Percentiles rank a stretch among this genome's conserved stretches.
Evolutionary conservation across 2,797 vertebrate species (phyloP).

Genomic region (Pempheris klunzingeri): DNA sequence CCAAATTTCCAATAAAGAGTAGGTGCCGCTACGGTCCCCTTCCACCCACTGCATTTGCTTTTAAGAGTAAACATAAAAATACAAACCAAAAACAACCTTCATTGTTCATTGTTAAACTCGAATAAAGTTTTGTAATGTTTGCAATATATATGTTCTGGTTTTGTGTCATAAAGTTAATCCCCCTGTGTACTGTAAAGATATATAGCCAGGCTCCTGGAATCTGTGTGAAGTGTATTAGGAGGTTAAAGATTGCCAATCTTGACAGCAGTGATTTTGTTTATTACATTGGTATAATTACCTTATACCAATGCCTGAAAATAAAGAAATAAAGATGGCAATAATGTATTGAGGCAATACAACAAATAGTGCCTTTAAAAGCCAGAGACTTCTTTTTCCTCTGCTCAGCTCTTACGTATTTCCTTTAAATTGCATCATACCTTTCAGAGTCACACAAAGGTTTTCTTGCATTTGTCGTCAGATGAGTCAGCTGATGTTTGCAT

Average conservation of each 20-base stretch:
- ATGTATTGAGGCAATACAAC: conserved; percentile 2
- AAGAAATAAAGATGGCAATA: conserved; percentile 21
- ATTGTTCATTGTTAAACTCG: not conserved
- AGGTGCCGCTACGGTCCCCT: too few relatives aligned
- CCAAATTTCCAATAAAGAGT: not conserved
- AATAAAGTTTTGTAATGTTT: conserved; percentile 18
- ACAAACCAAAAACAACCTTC: not conserved
- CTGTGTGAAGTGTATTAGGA: conserved; percentile 13
- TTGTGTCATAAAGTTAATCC: conserved; percentile 24
- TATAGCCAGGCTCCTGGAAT: conserved; percentile 9
- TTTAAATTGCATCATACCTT: conserved; percentile 11
- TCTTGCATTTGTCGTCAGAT: conserved; percentile 21
- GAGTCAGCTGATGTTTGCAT: conserved; percentile 4
- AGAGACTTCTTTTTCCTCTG: not conserved
- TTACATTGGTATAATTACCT: conserved; percentile 34
- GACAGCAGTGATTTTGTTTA: conserved; percentile 22
- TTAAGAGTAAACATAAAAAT: not conserved
- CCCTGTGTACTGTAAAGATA: conserved; percentile 23
- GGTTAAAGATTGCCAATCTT: conserved; percentile 19
- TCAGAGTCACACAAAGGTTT: not conserved
- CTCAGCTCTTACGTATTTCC: not conserved
- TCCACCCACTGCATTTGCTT: not conserved
- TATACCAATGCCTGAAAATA: conserved; percentile 30
- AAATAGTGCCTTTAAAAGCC: not conserved
- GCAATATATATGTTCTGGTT: conserved; percentile 25